phyloP scores from a whole-genome alignment of 2,797 vertebrate species.

The Parotocinclus haroldoi region DNA sequence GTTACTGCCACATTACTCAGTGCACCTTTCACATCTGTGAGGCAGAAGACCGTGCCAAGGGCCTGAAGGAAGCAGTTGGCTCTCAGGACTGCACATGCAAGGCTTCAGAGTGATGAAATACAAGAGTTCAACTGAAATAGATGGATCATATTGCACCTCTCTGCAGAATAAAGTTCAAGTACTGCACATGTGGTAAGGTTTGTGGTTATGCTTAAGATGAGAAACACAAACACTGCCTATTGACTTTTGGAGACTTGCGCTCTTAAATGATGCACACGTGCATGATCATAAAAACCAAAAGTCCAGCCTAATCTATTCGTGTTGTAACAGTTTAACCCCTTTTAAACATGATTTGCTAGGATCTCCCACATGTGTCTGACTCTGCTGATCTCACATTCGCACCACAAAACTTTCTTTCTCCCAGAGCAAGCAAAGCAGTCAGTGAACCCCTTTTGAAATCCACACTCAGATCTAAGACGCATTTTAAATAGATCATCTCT shows the following conservation, averaged over 20 bases:
- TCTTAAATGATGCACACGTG: conserved; percentile 10
- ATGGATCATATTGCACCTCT: conserved; percentile 28
- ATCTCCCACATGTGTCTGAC: too few relatives aligned
- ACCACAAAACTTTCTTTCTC: too few relatives aligned
- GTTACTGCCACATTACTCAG: conserved; percentile 35
- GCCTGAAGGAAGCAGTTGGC: conserved; percentile 25
- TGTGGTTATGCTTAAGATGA: conserved; percentile 27
- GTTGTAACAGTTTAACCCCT: background rate
- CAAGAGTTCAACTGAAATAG: conserved; percentile 30
- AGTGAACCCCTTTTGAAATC: background rate
- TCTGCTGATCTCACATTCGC: too few relatives aligned
- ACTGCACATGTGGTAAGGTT: conserved; percentile 30
- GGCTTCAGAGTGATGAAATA: conserved; percentile 33
- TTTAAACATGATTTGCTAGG: conserved; percentile 5
- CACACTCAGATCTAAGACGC: conserved; percentile 7
- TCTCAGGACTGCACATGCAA: conserved; percentile 24
- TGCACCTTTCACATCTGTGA: conserved; percentile 35
- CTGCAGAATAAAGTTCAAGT: conserved; percentile 1
- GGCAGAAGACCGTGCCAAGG: conserved; percentile 13
- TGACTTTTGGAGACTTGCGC: conserved; percentile 7
- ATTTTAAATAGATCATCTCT: conserved; percentile 13
- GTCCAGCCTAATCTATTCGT: background rate
- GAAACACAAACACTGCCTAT: conserved; percentile 23
- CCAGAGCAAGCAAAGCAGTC: background rate
- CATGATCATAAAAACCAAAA: conserved; percentile 3